Percentiles rank a stretch among this genome's conserved stretches.
phyloP scores from a whole-genome alignment of 2,888 invertebrate genomes.

The Pediacus dermestoides region DNA sequence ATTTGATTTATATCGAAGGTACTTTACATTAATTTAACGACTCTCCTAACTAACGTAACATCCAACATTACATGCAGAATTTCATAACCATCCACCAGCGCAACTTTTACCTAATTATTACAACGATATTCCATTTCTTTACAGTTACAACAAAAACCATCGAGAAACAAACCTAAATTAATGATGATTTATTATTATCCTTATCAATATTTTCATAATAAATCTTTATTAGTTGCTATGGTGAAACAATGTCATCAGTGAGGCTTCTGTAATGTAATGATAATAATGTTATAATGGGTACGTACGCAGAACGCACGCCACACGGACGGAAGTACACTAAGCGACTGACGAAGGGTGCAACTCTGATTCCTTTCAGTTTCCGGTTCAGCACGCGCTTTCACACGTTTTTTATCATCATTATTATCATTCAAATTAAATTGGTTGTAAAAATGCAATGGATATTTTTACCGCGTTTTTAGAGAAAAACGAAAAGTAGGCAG shows the following conservation, averaged over 20 bases:
- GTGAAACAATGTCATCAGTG: constrained; percentile 24
- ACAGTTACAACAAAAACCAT: too few species aligned
- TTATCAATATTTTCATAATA: too few species aligned
- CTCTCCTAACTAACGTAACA: too few species aligned
- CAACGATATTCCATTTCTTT: too few species aligned
- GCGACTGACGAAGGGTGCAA: constrained; percentile 40
- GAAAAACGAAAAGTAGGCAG: too few species aligned
- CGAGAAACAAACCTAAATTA: too few species aligned
- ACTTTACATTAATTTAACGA: too few species aligned
- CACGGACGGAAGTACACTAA: constrained; percentile 40
- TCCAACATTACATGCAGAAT: too few species aligned
- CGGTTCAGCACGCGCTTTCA: constrained; percentile 41
- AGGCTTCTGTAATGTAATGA: constrained; percentile 24
- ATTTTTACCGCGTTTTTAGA: not conserved
- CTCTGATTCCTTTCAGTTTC: constrained; percentile 37
- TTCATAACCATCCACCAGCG: too few species aligned
- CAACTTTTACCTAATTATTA: too few species aligned
- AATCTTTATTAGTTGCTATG: constrained; percentile 18
- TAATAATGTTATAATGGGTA: constrained; percentile 36
- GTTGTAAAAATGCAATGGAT: constrained; percentile 15
- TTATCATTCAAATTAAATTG: constrained; percentile 18
- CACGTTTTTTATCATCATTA: constrained; percentile 30
- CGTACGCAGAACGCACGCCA: constrained; percentile 35
- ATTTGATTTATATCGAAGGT: too few species aligned
- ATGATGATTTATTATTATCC: too few species aligned